phyloP scores from a whole-genome alignment of 2,888 invertebrate genomes.

The Perizoma affinitatum region DNA sequence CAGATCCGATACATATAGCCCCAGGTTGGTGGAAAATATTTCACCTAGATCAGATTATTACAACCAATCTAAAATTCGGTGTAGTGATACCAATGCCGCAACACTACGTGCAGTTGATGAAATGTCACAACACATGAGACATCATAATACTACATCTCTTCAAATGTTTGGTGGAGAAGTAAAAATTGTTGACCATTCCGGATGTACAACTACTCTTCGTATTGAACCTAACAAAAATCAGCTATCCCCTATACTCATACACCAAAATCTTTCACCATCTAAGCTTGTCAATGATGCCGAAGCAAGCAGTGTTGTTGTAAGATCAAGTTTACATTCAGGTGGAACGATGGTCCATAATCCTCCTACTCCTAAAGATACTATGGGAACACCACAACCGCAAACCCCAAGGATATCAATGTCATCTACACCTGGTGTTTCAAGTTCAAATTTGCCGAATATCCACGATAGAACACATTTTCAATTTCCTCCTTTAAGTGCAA shows the following conservation, averaged over 20 bases:
- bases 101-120: slow-evolving; percentile 83
- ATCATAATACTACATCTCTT: slow-evolving; percentile 74
- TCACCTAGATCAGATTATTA: slow-evolving; percentile 75
- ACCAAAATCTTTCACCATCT: slow-evolving; percentile 77
- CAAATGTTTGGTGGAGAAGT: slow-evolving; percentile 92
- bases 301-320: slow-evolving; percentile 89
- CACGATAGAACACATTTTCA: slow-evolving; percentile 84
- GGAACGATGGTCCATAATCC: slow-evolving; percentile 89
- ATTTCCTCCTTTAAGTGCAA: slow-evolving; percentile 87
- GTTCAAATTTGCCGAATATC: slow-evolving; percentile 81
- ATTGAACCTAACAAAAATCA: slow-evolving; percentile 87
- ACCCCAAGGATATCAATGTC: slow-evolving; percentile 84
- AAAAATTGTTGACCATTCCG: slow-evolving; percentile 88
- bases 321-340: slow-evolving; percentile 92
- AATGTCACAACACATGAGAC: slow-evolving; percentile 82
- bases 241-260: slow-evolving; percentile 83
- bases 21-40: slow-evolving; percentile 69
- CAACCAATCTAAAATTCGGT: slow-evolving; percentile 78
- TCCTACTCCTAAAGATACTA: slow-evolving; percentile 77
- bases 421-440: slow-evolving; percentile 80
- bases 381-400: slow-evolving; percentile 72
- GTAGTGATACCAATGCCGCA: slow-evolving; percentile 74
- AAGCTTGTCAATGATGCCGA: slow-evolving; percentile 74
- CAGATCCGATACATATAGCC: slow-evolving; percentile 70
- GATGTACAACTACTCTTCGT: slow-evolving; percentile 87